Conservation (phyloP, 2,888 invertebrate species). For the Lagria hirta region DNA sequence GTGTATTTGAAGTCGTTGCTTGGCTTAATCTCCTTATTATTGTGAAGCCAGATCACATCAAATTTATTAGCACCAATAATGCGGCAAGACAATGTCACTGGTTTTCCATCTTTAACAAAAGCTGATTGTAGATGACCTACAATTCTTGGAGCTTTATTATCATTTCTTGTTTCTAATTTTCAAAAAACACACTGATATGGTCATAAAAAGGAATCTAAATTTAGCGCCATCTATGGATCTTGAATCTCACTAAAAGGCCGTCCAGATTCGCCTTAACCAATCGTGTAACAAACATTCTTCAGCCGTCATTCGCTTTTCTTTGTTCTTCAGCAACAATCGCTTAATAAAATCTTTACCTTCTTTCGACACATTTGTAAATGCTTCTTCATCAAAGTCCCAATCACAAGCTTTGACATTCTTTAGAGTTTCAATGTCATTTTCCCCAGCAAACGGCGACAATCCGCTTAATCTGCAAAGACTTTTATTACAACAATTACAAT, state of each 20-base stretch:
- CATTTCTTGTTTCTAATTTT: no score
- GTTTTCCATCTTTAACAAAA: constrained; percentile 84
- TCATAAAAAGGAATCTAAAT: no score
- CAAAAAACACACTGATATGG: no score
- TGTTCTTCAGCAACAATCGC: constrained; percentile 85
- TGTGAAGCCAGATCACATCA: constrained; percentile 95
- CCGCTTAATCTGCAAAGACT: constrained; percentile 76
- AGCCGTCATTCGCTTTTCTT: constrained; percentile 96
- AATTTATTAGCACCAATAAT: constrained; percentile 86
- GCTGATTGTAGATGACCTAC: constrained; percentile 82
- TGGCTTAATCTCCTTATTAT: constrained; percentile 95
- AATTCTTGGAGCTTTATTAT: constrained; percentile 82
- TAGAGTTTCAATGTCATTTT: constrained; percentile 96
- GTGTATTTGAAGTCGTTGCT: constrained; percentile 95
- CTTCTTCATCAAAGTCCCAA: constrained; percentile 98
- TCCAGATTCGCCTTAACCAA: constrained; percentile 96
- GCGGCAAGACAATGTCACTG: constrained; percentile 80
- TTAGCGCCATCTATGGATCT: no score
- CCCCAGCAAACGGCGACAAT: constrained; percentile 97
- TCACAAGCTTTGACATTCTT: constrained; percentile 98
- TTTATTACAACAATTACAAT: no score
- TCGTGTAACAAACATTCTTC: constrained; percentile 95
- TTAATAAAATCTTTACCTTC: constrained; percentile 98
- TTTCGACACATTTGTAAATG: constrained; percentile 91
- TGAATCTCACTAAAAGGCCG: no score